Conservation (phyloP, 2,797 vertebrate genomes). For the Gorsachius magnificus region DNA sequence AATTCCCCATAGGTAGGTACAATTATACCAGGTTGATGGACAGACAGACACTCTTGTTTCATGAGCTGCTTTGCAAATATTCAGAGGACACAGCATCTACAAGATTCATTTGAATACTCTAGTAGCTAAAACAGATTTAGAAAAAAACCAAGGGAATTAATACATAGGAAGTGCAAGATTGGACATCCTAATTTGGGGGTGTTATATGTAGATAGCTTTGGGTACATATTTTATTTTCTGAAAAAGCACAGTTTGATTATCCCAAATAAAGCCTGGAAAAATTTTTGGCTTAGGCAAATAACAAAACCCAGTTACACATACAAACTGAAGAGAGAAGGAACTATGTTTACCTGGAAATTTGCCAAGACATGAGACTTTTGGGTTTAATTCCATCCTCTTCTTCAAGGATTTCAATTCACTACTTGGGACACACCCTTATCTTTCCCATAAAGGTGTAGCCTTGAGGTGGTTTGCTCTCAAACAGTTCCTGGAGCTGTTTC, state of each 20-base stretch:
- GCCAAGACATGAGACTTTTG: not conserved
- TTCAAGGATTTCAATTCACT: not conserved
- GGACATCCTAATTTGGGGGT: not conserved
- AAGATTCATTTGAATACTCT: not conserved
- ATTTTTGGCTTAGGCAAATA: not conserved
- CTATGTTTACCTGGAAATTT: not conserved
- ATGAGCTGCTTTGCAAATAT: not conserved
- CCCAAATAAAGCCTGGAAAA: not conserved
- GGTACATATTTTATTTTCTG: not conserved
- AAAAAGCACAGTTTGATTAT: not conserved
- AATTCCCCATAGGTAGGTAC: not conserved
- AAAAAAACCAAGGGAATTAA: not conserved
- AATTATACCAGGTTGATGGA: not conserved
- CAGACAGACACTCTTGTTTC: not conserved
- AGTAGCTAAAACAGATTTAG: not conserved
- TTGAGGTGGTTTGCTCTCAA: not conserved
- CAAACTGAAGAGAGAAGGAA: not conserved
- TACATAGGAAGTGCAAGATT: not conserved
- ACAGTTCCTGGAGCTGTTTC: slow-evolving; percentile 5
- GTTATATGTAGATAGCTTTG: not conserved
- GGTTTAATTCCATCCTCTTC: not conserved
- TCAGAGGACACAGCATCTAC: not conserved
- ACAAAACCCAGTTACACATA: not conserved
- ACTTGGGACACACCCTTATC: not conserved
- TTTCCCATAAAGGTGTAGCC: not conserved